Percentiles rank a stretch among this genome's conserved stretches.
These are phyloP conservation scores for Anoplopoma fimbria DNA, from an alignment of 2,113 vertebrate genomes.

Conservation along the genomic window DNA sequence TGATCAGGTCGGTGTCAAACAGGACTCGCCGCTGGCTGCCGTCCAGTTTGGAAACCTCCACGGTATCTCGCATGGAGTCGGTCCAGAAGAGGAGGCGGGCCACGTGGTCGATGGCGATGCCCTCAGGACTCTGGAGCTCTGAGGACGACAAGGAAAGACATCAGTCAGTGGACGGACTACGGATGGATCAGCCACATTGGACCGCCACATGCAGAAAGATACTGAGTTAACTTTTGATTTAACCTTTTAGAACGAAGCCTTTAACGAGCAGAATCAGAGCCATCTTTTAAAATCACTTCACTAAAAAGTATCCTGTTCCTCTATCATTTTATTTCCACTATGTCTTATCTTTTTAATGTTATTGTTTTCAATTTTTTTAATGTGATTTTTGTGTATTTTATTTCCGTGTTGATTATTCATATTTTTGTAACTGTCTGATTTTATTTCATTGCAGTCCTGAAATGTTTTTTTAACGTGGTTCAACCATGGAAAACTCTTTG, in stretches of 20 bases:
- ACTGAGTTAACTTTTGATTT: neutral
- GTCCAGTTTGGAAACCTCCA: conserved; percentile 92
- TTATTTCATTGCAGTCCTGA: too few species aligned
- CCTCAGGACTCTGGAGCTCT: conserved; percentile 95
- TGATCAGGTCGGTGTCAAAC: conserved; percentile 89
- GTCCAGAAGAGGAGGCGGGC: conserved; percentile 96
- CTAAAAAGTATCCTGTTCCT: too few species aligned
- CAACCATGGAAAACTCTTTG: too few species aligned
- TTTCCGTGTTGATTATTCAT: too few species aligned
- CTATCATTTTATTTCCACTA: too few species aligned
- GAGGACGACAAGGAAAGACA: conserved; percentile 17
- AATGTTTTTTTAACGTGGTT: too few species aligned
- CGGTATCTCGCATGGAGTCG: conserved; percentile 90
- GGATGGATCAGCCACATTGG: neutral
- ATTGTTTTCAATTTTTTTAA: too few species aligned
- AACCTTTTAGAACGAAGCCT: neutral
- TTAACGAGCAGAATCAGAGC: neutral
- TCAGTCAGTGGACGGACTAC: neutral
- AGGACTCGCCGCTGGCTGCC: conserved; percentile 89
- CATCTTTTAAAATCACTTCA: too few species aligned
- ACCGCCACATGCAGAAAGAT: neutral
- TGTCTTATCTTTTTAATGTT: neutral
- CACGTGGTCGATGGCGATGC: conserved; percentile 91
- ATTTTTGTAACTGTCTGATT: too few species aligned
- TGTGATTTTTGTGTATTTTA: too few species aligned